Evolutionary conservation across 2,797 vertebrate species (phyloP), one percentile per base, ranked within the genome.

Genomic region (Anas bahamensis): DNA sequence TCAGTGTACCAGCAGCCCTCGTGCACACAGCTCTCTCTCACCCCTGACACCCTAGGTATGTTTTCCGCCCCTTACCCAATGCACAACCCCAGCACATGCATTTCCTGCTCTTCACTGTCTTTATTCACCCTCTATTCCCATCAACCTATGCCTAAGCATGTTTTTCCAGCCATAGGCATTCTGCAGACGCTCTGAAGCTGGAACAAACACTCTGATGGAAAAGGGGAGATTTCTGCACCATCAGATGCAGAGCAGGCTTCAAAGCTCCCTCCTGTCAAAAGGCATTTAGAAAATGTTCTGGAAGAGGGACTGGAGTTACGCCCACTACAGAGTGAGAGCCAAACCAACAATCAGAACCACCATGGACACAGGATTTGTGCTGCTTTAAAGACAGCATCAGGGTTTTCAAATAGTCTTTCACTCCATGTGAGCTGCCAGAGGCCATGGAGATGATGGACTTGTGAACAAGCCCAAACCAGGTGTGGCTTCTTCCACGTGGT

Each of bases 351-450:
- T 31, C 17, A 71, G 6, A 52, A 50, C 70, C 46, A 63, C 37
- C 26, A 19, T 0, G 8, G 61, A 29, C 28, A 64, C 33, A 65
- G 46, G 76, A 50, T 61, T 42, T 57, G 59, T 53, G 70, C 55
- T 64, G 56, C n/a, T 42, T 26, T 17, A 33, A 65, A 29, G 68
- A 52, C 31, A 42, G 29, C 13, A 5, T 14, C 17, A 41, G 10
- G 48, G 0, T 78, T 84, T 79, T 35, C 26, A 74, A 61, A 68
- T 55, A 48, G 18, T 64, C 56, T 73, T 61, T 66, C 37, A 33
- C 9, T 41, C 64, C 0, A 0, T 33, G 16, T 2, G 22, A 57
- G 44, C 48, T 73, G 50, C 50, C 3, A 0, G 83, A 82, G 28
- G 14, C 59, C 24, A 53, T 23, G 61, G 57, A 73, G 72, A 31